Conservation (phyloP, 2,113 vertebrate species). For the Proteles cristata region DNA sequence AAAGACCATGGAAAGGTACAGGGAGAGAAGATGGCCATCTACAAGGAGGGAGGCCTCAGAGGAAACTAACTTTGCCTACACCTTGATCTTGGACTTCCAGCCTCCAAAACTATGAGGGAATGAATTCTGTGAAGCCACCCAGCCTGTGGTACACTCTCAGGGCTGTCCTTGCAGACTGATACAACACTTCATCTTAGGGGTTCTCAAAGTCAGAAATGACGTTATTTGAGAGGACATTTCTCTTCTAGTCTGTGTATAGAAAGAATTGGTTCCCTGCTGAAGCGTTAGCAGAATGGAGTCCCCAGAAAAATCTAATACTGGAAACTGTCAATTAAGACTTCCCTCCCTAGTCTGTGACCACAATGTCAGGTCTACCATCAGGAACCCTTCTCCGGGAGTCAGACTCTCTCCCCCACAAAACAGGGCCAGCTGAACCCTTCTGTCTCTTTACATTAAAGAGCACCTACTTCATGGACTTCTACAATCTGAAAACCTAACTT, state of each 20-base stretch:
- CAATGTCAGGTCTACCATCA: background rate
- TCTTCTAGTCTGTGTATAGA: background rate
- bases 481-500: conserved; percentile 35
- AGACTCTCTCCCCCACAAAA: background rate
- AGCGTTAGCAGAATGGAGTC: background rate
- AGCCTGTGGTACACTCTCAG: background rate
- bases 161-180: background rate
- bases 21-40: background rate
- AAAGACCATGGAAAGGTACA: background rate
- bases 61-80: background rate
- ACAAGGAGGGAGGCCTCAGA: background rate
- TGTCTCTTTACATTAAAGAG: background rate
- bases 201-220: background rate
- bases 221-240: background rate
- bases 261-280: background rate
- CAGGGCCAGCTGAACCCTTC: background rate
- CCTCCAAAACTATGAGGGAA: background rate
- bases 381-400: background rate
- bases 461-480: background rate
- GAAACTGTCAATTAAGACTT: background rate
- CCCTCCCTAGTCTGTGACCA: background rate
- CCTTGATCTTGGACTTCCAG: background rate
- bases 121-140: background rate
- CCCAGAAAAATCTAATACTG: background rate
- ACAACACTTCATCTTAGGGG: background rate